Base-by-base conservation (phyloP, 2,888 invertebrate species). In the Oligia fasciuncula region DNA sequence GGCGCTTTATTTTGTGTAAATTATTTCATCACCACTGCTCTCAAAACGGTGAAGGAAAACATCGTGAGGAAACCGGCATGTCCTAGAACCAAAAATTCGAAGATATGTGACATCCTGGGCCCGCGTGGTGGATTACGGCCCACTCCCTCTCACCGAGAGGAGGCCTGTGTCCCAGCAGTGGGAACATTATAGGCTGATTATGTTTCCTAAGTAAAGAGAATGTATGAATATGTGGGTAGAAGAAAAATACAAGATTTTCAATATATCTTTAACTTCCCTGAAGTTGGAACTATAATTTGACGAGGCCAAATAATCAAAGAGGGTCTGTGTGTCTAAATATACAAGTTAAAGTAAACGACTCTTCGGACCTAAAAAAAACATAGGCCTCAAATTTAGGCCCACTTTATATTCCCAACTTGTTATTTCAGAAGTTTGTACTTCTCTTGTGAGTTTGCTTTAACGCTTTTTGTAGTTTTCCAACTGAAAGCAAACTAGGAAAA, bases 321-420 rank as follows among this genome's bases (percentile, higher is more conserved):
- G 14, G 3, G n/a, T 46, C 17, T 67, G 51, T 19, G 19, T 9
- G 35, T 35, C 17, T 29, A 62, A 62, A 62, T 62, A 35, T 62
- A 35, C 9, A 19, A 35, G 63, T 63, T 35, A 63, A 54, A 67
- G 35, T 66, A n/a, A 66, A 51, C 19, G 5, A 11, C 8, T 65
- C 11, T 40, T 29, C 4, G 14, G n/a, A 29, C 29, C 40, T 62
- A 40, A 40, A 29, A 43, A 54, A 67, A 66, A 81, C 19, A 62
- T 62, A 74, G 54, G 17, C n/a, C 54, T 80, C 0, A 46, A 66
- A 51, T 51, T 40, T 23, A 67, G 19, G 5, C 54, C 14, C 13
- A 17, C 29, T 72, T 80, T 62, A 23, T 67, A 79, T 79, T 74
- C 81, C 5, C n/a, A 14, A 46, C 67, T 46, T 69, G 54, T 63